Conservation (phyloP, 2,888 invertebrate species). For the Schizaphis graminum region DNA sequence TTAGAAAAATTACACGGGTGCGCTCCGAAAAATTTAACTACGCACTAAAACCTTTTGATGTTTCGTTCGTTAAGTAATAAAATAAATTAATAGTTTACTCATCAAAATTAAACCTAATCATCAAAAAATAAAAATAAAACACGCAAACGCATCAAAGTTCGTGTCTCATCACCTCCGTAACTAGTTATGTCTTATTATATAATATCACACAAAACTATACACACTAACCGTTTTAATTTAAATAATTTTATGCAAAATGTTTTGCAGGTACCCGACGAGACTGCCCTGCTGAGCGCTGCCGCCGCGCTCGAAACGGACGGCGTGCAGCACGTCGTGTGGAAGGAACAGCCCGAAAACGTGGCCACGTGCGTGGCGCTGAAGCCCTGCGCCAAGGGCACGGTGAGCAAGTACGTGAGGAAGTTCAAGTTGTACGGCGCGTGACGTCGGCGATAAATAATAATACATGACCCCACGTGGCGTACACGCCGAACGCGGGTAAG, state of each 20-base stretch:
- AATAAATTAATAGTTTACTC: background rate
- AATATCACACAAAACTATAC: too few relatives aligned
- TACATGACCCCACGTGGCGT: background rate
- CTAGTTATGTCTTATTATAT: background rate
- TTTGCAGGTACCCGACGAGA: conserved; percentile 82
- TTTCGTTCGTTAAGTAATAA: background rate
- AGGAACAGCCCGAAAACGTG: conserved; percentile 96
- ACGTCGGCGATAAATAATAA: conserved; percentile 1
- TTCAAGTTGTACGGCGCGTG: conserved; percentile 78
- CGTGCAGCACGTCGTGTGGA: conserved; percentile 92
- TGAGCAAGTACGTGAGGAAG: conserved; percentile 88
- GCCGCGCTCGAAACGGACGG: conserved; percentile 80
- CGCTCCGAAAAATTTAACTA: background rate
- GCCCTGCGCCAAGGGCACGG: conserved; percentile 87
- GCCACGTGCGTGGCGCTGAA: conserved; percentile 94
- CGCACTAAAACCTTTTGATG: background rate
- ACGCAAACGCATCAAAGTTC: background rate
- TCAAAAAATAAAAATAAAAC: background rate
- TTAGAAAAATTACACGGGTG: background rate
- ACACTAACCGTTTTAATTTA: background rate
- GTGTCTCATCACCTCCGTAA: background rate
- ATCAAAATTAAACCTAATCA: background rate
- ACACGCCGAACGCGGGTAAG: background rate
- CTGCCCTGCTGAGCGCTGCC: conserved; percentile 78
- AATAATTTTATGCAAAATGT: too few relatives aligned